phyloP scores from a whole-genome alignment of 2,113 vertebrate genomes.

The Myxocyprinus asiaticus region DNA sequence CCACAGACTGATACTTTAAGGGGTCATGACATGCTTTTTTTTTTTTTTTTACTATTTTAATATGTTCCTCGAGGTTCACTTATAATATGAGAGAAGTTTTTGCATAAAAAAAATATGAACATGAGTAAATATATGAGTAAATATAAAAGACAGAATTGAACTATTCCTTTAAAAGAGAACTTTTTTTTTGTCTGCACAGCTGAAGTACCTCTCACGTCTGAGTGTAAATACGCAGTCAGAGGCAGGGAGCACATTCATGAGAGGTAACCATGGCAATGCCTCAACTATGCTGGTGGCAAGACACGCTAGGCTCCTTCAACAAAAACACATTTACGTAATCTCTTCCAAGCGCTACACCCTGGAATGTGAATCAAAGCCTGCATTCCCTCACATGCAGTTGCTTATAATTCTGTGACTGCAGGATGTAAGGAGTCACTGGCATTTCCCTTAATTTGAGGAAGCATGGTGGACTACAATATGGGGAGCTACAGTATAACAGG shows the following conservation, averaged over 20 bases:
- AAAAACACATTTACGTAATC: slow-evolving; percentile 42
- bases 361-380: slow-evolving; percentile 24
- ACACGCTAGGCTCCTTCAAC: background rate
- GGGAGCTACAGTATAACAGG: too few relatives aligned
- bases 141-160: background rate
- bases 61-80: too few relatives aligned
- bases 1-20: too few relatives aligned
- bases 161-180: too few relatives aligned
- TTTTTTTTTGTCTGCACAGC: background rate
- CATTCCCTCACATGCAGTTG: background rate
- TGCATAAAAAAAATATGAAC: too few relatives aligned
- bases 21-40: too few relatives aligned
- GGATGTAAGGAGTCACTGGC: slow-evolving; percentile 23
- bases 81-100: too few relatives aligned
- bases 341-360: slow-evolving; percentile 4
- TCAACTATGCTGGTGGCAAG: slow-evolving; percentile 1
- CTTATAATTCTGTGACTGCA: slow-evolving; percentile 1
- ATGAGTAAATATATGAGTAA: too few relatives aligned
- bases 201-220: slow-evolving; percentile 14
- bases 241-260: slow-evolving; percentile 23
- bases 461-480: too few relatives aligned
- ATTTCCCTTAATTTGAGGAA: slow-evolving; percentile 14
- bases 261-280: slow-evolving; percentile 43
- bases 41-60: too few relatives aligned
- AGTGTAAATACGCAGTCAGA: slow-evolving; percentile 26